phyloP scores from a whole-genome alignment of 2,888 invertebrate genomes.

The Zaprionus bogoriensis region DNA sequence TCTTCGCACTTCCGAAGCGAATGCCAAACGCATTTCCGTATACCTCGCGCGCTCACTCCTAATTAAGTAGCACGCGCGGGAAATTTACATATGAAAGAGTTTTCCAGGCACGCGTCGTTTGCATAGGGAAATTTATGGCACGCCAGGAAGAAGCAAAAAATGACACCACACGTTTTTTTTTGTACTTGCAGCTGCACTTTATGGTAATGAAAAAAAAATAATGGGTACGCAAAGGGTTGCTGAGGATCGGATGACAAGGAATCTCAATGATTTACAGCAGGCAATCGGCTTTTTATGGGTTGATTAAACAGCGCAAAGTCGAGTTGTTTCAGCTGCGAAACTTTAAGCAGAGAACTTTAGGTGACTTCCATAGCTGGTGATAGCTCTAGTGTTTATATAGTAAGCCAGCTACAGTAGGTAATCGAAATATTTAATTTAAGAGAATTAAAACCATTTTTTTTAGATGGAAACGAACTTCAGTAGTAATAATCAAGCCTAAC shows the following conservation, averaged over 20 bases:
- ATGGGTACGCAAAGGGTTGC: slow-evolving; percentile 45
- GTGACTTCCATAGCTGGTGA: too few relatives aligned
- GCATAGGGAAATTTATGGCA: slow-evolving; percentile 40
- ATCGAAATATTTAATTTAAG: too few relatives aligned
- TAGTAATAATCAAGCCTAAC: too few relatives aligned
- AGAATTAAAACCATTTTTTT: too few relatives aligned
- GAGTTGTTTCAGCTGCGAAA: neutral
- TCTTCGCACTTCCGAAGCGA: neutral
- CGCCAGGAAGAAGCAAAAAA: slow-evolving; percentile 44
- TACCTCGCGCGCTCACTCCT: slow-evolving; percentile 7
- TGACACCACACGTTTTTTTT: slow-evolving; percentile 45
- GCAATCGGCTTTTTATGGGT: slow-evolving; percentile 5
- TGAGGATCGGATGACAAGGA: slow-evolving; percentile 28
- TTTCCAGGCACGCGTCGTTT: slow-evolving; percentile 52
- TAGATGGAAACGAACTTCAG: too few relatives aligned
- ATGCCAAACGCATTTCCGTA: neutral
- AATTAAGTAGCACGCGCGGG: slow-evolving; percentile 36
- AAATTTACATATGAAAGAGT: slow-evolving; percentile 56
- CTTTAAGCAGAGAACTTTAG: too few relatives aligned
- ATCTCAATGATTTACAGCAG: slow-evolving; percentile 26
- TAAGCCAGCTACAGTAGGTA: neutral
- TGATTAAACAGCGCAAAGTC: neutral
- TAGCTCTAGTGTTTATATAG: too few relatives aligned
- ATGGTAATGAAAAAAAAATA: slow-evolving; percentile 48
- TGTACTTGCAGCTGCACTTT: slow-evolving; percentile 61